Percentiles rank a stretch among this genome's conserved stretches.
phyloP scores from a whole-genome alignment of 2,888 invertebrate genomes.

The Biston stratarius region DNA sequence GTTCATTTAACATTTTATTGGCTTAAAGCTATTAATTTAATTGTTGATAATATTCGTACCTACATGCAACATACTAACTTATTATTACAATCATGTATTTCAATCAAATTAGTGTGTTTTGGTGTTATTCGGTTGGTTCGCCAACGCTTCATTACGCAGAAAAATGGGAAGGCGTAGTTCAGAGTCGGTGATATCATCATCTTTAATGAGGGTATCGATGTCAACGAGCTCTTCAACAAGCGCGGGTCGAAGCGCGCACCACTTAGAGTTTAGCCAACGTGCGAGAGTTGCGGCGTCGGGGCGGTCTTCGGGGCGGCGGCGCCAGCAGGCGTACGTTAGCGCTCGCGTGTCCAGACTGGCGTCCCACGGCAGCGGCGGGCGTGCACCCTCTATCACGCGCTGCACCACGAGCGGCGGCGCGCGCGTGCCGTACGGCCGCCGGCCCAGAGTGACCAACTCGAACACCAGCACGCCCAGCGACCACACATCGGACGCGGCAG shows the following conservation, averaged over 20 bases:
- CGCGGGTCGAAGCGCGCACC: constrained; percentile 71
- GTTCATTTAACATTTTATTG: too few relatives aligned
- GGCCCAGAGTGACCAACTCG: constrained; percentile 95
- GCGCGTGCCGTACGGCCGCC: constrained; percentile 92
- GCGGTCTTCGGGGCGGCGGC: constrained; percentile 87
- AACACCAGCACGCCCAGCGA: constrained; percentile 94
- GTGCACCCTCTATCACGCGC: constrained; percentile 87
- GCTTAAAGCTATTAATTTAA: too few relatives aligned
- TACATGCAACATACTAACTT: too few relatives aligned
- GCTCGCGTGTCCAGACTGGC: constrained; percentile 68
- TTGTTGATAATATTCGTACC: too few relatives aligned
- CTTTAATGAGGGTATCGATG: not conserved
- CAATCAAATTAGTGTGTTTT: too few relatives aligned
- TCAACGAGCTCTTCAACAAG: constrained; percentile 49
- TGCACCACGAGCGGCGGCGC: constrained; percentile 89
- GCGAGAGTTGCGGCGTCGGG: constrained; percentile 91
- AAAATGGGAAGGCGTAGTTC: not conserved
- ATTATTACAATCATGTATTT: too few relatives aligned
- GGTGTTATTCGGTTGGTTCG: too few relatives aligned
- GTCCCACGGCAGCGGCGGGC: constrained; percentile 89
- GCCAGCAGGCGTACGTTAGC: constrained; percentile 92
- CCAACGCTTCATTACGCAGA: too few relatives aligned
- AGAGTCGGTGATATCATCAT: constrained; percentile 13
- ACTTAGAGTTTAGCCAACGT: constrained; percentile 90
- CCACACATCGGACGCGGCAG: constrained; percentile 95